Percentiles rank a stretch among this genome's conserved stretches.
These are phyloP conservation scores for Proterorhinus semilunaris DNA, from an alignment of 2,113 vertebrate genomes.

Conservation along the genomic window DNA sequence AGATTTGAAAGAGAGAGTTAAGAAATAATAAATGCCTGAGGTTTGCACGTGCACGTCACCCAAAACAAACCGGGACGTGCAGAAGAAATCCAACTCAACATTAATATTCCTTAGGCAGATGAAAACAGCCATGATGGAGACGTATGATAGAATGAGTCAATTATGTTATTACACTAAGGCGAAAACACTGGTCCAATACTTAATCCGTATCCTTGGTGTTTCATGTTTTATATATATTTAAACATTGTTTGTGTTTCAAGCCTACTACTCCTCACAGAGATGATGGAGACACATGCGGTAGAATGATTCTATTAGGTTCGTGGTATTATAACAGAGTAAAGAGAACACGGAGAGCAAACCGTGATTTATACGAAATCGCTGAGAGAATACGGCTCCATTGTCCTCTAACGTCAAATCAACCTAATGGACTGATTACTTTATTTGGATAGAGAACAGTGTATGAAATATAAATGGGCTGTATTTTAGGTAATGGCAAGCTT, in stretches of 20 bases:
- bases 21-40: neutral
- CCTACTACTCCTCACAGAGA: neutral
- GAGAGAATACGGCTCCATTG: neutral
- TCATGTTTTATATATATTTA: no score
- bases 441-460: conserved; percentile 1
- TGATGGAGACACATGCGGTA: neutral
- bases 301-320: neutral
- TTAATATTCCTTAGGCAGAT: conserved; percentile 6
- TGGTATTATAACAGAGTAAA: neutral
- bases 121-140: neutral
- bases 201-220: no score
- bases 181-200: no score
- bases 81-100: neutral
- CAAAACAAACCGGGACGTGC: neutral
- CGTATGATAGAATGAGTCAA: conserved; percentile 1
- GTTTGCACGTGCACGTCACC: conserved; percentile 7
- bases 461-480: conserved; percentile 1
- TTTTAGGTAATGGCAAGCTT: neutral
- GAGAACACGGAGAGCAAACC: neutral
- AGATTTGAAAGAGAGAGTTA: conserved; percentile 6
- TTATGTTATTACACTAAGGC: neutral
- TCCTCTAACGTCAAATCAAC: conserved; percentile 2
- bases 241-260: no score
- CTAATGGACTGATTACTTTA: neutral
- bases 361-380: neutral